Base-by-base conservation (phyloP, 2,797 vertebrate genomes). In the Acomys russatus region DNA sequence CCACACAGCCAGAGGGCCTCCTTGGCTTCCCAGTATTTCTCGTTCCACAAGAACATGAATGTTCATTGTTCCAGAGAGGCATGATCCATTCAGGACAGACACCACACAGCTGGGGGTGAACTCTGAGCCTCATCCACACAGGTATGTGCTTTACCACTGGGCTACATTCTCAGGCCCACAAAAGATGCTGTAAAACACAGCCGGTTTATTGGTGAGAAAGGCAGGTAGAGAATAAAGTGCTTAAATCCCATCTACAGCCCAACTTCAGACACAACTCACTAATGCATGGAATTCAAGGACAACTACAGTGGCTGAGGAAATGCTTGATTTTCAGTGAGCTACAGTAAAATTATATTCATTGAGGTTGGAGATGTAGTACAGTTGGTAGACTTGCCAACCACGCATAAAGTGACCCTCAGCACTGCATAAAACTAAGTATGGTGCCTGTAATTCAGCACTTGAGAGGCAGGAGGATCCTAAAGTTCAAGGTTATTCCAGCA, bases 321-420 rank as follows among this genome's bases (percentile, higher is more conserved):
- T 76, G 44, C 59, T 94, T 74, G 14, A 90, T 78, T 96, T 74
- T 79, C 78, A 78, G 64, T 51, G 49, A 54, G 49, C 73, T 92
- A 88, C 91, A 92, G 93, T 93, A 44, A 89, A 83, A 59, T 44
- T 71, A 77, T 17, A 76, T 51, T 97, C 91, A 66, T 87, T 33
- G 56, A 59, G 71, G 71, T 38, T 77, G 17, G 56, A 77, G 87
- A 77, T 77, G 38, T n/a, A 64, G 38, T 20, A n/a, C 4, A 25
- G 9, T 64, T 64, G 17, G 20, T 25, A 64, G 38, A 77, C 14
- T 51, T 64, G 73, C 11, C 59, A 76, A 63, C 25, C 28, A 88
- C 22, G 18, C 86, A 85, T 54, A 85, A 70, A 85, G 64, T 49
- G 71, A 33, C 49, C 71, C 68, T 38, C 38, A 64, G 59, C 22